Evolutionary conservation across 1,140 invertebrate species (phyloP).

Genomic region (Pogonus chalceus): DNA sequence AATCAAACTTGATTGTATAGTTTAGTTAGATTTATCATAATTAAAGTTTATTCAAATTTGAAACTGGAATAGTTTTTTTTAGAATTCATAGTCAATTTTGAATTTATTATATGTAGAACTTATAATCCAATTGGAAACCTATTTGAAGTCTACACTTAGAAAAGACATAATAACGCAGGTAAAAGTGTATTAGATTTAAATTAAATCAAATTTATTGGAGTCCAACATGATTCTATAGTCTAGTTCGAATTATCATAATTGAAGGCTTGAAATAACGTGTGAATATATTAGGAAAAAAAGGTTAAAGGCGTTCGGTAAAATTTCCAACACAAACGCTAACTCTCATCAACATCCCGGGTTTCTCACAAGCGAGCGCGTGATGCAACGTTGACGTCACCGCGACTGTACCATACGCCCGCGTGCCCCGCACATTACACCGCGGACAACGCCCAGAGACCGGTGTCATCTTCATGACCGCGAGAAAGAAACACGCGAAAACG

Average conservation of each 20-base stretch:
- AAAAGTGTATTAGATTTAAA: not conserved
- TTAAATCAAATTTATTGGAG: not conserved
- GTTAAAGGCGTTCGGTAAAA: not conserved
- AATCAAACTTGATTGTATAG: too few species aligned
- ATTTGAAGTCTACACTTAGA: too few species aligned
- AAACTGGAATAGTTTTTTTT: too few species aligned
- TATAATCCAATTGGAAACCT: too few species aligned
- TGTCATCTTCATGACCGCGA: conserved; percentile 1
- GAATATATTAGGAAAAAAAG: not conserved
- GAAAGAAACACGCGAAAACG: not conserved
- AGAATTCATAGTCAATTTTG: too few species aligned
- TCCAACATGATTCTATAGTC: not conserved
- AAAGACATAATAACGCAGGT: too few species aligned
- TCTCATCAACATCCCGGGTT: too few species aligned
- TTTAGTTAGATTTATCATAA: too few species aligned
- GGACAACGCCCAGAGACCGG: conserved; percentile 1
- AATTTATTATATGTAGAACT: too few species aligned
- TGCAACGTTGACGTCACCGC: conserved; percentile 2
- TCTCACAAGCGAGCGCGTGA: too few species aligned
- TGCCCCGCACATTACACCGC: too few species aligned
- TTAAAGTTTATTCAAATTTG: too few species aligned
- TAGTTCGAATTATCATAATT: not conserved
- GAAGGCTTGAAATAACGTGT: not conserved
- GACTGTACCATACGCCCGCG: not conserved
- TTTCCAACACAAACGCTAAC: not conserved